Conservation (phyloP, 2,113 vertebrate species). For the Circaetus gallicus region DNA sequence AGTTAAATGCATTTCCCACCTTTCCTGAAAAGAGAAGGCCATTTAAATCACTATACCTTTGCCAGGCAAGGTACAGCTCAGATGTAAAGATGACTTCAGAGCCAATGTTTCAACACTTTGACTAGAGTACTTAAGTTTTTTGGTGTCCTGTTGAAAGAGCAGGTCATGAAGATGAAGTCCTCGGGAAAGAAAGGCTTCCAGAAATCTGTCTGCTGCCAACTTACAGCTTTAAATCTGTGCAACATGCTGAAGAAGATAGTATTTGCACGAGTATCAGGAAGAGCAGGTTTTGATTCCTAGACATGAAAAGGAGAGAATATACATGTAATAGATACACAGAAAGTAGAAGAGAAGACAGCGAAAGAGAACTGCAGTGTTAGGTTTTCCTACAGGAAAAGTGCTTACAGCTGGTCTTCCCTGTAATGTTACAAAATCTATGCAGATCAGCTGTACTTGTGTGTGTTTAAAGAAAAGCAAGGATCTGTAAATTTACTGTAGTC, state of each 20-base stretch:
- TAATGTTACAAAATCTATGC: background rate
- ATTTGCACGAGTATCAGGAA: background rate
- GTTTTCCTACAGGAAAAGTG: background rate
- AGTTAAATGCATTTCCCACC: background rate
- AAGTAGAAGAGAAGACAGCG: background rate
- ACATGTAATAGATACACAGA: background rate
- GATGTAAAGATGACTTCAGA: background rate
- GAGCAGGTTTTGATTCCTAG: background rate
- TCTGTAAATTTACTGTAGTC: background rate
- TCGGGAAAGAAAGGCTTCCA: background rate
- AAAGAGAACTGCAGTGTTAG: background rate
- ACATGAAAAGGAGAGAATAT: background rate
- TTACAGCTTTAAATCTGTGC: background rate
- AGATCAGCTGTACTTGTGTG: background rate
- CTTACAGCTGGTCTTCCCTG: background rate
- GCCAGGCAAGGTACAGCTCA: background rate
- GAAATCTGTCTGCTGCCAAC: background rate
- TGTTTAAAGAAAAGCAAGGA: background rate
- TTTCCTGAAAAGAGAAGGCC: background rate
- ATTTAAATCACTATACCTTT: background rate
- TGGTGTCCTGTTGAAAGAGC: background rate
- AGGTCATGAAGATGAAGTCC: background rate
- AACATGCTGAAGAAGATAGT: background rate
- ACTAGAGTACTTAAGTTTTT: background rate
- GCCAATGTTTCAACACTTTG: background rate